A percentile compares a stretch with the other conserved stretches of the same genome.
Evolutionary conservation across 2,113 vertebrate species (phyloP).

Genomic region (Mellivora capensis): DNA sequence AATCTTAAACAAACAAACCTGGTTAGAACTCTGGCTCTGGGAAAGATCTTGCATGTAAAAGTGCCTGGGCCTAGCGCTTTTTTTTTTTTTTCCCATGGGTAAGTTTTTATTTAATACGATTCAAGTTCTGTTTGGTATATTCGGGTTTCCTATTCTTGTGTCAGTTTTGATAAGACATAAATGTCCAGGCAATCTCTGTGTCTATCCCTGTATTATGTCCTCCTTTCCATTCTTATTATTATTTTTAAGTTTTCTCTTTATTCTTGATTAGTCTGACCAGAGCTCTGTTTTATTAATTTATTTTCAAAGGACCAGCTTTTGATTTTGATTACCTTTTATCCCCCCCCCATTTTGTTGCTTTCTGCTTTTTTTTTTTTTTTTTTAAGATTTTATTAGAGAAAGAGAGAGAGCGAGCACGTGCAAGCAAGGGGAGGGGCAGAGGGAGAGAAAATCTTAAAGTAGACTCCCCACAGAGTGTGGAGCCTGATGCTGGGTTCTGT

Average conservation of each 20-base stretch:
- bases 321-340: background rate
- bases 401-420: background rate
- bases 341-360: background rate
- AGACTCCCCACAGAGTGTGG: background rate
- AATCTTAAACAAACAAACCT: background rate
- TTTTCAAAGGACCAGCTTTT: background rate
- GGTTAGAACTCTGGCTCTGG: background rate
- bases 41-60: background rate
- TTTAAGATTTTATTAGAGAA: background rate
- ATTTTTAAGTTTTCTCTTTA: background rate
- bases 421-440: background rate
- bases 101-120: background rate
- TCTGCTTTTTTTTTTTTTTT: background rate
- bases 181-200: background rate
- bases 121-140: background rate
- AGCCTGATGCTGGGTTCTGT: background rate
- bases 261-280: background rate
- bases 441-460: background rate
- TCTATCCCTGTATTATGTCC: background rate
- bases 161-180: background rate
- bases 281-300: background rate
- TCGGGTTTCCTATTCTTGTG: background rate
- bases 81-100: background rate
- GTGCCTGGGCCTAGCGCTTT: background rate
- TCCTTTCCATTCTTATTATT: background rate